Conservation (phyloP, 2,888 invertebrate genomes). For the Chamaedrilus cognettii region DNA sequence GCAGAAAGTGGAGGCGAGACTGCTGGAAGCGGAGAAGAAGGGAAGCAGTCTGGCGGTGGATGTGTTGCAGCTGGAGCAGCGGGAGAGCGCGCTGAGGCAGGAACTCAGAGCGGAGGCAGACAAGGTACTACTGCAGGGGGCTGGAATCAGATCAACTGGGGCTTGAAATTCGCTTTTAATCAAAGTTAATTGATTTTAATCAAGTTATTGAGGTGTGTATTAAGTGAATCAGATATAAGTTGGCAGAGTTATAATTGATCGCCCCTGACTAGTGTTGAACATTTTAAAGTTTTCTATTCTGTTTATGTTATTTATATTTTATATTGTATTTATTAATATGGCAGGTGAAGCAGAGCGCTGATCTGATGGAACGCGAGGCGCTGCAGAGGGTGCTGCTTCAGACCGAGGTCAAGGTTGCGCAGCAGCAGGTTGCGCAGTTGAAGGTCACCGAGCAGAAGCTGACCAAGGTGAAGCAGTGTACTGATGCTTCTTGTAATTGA, state of each 20-base stretch:
- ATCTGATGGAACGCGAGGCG: conserved; percentile 89
- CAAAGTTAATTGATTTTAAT: no score
- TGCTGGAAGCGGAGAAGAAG: conserved; percentile 89
- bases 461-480: conserved; percentile 39
- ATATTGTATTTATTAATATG: conserved; percentile 19
- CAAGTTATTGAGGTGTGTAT: no score
- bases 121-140: no score
- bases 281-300: no score
- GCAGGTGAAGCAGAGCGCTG: conserved; percentile 69
- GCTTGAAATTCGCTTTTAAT: no score
- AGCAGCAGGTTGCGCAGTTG: conserved; percentile 72
- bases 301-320: neutral
- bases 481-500: no score
- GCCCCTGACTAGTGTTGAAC: no score
- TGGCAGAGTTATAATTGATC: no score
- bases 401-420: conserved; percentile 76
- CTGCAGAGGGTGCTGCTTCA: conserved; percentile 80
- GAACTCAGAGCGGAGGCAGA: conserved; percentile 87
- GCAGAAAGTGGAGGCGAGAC: conserved; percentile 75
- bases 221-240: no score
- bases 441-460: conserved; percentile 75
- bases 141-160: neutral
- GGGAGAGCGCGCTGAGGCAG: conserved; percentile 84
- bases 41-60: conserved; percentile 94
- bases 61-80: conserved; percentile 88